Conservation (phyloP, 1,140 invertebrate species). For the Calephelis virginiensis region DNA sequence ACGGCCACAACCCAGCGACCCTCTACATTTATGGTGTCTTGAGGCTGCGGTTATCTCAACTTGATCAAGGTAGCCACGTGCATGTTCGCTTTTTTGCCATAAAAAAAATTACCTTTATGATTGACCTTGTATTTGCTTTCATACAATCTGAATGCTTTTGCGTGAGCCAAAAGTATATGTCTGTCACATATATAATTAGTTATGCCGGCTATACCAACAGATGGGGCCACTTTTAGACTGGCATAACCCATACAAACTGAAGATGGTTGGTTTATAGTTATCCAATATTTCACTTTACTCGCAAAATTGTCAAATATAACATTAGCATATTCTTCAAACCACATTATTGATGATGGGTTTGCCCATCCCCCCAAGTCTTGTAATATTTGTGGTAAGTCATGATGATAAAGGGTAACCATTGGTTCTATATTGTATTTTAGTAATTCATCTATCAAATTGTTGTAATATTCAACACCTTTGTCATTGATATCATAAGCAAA, state of each 20-base stretch:
- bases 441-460: conserved; percentile 82
- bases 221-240: conserved; percentile 70
- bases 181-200: conserved; percentile 80
- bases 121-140: conserved; percentile 79
- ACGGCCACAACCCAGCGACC: too few species aligned
- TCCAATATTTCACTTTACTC: conserved; percentile 81
- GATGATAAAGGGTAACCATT: conserved; percentile 84
- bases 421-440: conserved; percentile 78
- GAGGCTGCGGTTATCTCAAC: too few species aligned
- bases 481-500: conserved; percentile 79
- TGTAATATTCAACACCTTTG: conserved; percentile 82
- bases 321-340: conserved; percentile 81
- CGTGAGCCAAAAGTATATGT: conserved; percentile 81
- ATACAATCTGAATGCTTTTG: conserved; percentile 82
- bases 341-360: conserved; percentile 79
- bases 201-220: conserved; percentile 70
- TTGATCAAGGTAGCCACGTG: too few species aligned
- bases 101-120: conserved; percentile 73
- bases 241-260: conserved; percentile 75
- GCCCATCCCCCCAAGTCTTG: conserved; percentile 84
- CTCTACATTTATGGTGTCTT: too few species aligned
- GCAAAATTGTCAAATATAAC: conserved; percentile 80
- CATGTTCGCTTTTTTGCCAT: too few species aligned
- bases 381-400: conserved; percentile 81
- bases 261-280: conserved; percentile 85